phyloP scores from a whole-genome alignment of 2,113 vertebrate genomes.

The Lota lota region DNA sequence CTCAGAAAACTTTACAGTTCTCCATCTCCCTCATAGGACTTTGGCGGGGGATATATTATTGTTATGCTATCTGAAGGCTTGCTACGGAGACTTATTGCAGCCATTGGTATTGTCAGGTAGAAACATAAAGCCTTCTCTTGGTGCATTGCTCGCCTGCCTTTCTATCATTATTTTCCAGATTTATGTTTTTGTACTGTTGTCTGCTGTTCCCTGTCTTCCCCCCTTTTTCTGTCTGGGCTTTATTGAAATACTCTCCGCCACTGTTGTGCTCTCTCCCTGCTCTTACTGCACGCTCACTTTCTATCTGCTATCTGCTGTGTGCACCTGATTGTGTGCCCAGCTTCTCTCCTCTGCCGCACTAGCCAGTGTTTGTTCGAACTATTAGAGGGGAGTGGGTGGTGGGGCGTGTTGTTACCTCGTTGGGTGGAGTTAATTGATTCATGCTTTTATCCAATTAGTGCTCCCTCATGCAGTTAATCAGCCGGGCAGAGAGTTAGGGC shows the following conservation, averaged over 20 bases:
- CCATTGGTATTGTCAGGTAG: too few relatives aligned
- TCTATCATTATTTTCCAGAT: too few relatives aligned
- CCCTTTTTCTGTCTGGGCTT: background rate
- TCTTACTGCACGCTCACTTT: background rate
- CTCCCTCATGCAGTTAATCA: slow-evolving; percentile 78
- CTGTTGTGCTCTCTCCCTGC: background rate
- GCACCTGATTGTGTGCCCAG: background rate
- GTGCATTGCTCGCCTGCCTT: too few relatives aligned
- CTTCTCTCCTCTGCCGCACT: slow-evolving; percentile 23
- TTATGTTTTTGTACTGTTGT: too few relatives aligned
- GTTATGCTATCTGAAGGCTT: too few relatives aligned
- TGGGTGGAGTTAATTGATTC: slow-evolving; percentile 76
- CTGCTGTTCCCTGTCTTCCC: background rate
- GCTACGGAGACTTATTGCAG: too few relatives aligned
- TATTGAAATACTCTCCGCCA: background rate
- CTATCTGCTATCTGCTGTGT: background rate
- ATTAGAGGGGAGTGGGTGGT: slow-evolving; percentile 59
- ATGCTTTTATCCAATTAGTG: slow-evolving; percentile 79
- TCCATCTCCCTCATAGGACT: too few relatives aligned
- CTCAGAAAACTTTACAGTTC: too few relatives aligned
- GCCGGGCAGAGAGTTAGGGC: slow-evolving; percentile 53
- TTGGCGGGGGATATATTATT: too few relatives aligned
- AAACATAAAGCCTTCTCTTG: too few relatives aligned
- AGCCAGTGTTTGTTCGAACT: slow-evolving; percentile 70
- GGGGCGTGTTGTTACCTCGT: slow-evolving; percentile 39